Evolutionary conservation across 2,797 vertebrate species (phyloP).

Genomic region (Microcaecilia unicolor): DNA sequence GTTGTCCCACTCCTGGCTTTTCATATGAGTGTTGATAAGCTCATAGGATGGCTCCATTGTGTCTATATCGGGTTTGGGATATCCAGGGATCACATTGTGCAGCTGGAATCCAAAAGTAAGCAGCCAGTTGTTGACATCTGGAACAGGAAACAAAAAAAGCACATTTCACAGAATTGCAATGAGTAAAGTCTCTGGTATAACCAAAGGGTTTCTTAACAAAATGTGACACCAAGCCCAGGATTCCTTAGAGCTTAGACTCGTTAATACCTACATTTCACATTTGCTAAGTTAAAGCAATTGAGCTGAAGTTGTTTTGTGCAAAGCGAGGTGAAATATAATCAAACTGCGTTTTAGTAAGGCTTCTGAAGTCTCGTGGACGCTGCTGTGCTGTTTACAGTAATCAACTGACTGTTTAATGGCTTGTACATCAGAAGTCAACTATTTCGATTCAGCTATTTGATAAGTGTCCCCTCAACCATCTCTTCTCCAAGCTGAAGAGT

Average conservation of each 20-base stretch:
- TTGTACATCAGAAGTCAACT: conserved; percentile 1
- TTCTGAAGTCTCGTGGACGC: background rate
- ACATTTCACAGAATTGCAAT: too few relatives aligned
- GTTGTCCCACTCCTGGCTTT: conserved; percentile 96
- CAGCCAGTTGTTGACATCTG: conserved; percentile 98
- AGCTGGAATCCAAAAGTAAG: conserved; percentile 97
- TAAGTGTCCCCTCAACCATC: conserved; percentile 2
- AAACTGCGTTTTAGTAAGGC: background rate
- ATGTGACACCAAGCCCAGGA: too few relatives aligned
- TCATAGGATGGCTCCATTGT: conserved; percentile 91
- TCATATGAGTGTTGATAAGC: conserved; percentile 85
- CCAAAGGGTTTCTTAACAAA: too few relatives aligned
- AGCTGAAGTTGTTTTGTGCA: background rate
- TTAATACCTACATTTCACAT: too few relatives aligned
- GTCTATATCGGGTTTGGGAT: conserved; percentile 79
- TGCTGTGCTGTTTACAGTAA: background rate
- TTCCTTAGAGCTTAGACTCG: too few relatives aligned
- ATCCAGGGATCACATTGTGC: conserved; percentile 95
- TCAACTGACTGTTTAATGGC: background rate
- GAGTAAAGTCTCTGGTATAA: too few relatives aligned
- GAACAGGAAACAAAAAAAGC: conserved; percentile 20
- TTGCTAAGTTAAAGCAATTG: background rate
- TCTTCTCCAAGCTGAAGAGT: too few relatives aligned
- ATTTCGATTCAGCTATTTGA: background rate
- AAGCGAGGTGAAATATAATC: background rate